Evolutionary conservation across 2,888 invertebrate genomes (phyloP).

Genomic region (Synanthedon vespiformis): DNA sequence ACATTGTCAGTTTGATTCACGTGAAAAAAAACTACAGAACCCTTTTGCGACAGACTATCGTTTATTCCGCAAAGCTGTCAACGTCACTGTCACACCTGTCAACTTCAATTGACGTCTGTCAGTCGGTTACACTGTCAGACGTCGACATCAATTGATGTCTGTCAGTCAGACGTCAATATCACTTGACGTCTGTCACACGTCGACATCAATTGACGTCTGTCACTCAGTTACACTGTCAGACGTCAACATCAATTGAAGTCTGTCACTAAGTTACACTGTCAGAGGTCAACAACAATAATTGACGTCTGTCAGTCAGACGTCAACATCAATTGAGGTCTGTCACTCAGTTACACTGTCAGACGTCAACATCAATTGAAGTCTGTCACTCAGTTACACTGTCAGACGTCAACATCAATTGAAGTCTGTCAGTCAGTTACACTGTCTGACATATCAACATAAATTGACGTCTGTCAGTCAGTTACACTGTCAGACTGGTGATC

Average conservation of each 20-base stretch:
- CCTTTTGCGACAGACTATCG: neutral
- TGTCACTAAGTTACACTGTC: neutral
- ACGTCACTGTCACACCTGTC: neutral
- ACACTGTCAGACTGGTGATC: conserved; percentile 87
- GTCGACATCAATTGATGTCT: neutral
- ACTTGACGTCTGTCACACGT: conserved; percentile 71
- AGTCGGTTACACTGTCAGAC: conserved; percentile 3
- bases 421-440: conserved; percentile 1
- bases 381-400: neutral
- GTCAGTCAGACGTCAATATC: conserved; percentile 22
- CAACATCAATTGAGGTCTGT: neutral
- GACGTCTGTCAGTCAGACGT: neutral
- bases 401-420: neutral
- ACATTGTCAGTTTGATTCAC: neutral
- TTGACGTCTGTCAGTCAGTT: conserved; percentile 7
- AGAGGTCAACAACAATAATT: no score
- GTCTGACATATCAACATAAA: neutral
- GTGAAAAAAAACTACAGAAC: neutral
- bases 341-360: neutral
- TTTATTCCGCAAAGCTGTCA: neutral
- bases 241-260: neutral
- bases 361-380: neutral
- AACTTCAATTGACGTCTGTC: neutral
- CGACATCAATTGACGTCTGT: no score
- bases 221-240: conserved; percentile 3